Base-by-base conservation (phyloP, 2,888 invertebrate genomes). In the Axea sp. region DNA sequence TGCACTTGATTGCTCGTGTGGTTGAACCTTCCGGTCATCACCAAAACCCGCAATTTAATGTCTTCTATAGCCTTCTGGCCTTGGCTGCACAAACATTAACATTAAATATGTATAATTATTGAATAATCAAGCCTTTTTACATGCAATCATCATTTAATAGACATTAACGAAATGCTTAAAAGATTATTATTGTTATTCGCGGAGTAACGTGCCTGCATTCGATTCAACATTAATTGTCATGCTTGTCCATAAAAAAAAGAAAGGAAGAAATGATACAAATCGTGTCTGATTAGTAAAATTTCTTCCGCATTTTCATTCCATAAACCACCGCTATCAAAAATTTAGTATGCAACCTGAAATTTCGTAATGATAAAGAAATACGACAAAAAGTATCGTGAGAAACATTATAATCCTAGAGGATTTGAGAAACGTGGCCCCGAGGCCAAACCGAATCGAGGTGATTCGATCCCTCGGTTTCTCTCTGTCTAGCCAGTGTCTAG, bases 41-140 rank as follows among this genome's bases (percentile, higher is more conserved):
- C 81, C 51, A 87, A 75, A 28, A 87, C 81, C 28, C 81, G 81
- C 59, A 81, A 77, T 74, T 86, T 87, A 24, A 87, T 87, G 59
- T 86, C 86, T 57, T 86, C 85, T 69, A 86, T 84, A 35, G 84
- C 84, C 62, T 83, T 87, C 53, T 85, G 83, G 43, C 82, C 80
- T 79, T 85, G 86, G 55, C 87, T 87, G 80, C 43, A 78, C 76
- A 75, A 64, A 65, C 64, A 69, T 72, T 31, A 59, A 75, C 65
- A 57, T 69, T 59, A 64, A 41, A 14, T 45, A 45, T 47, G 43
- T 59, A 49, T 72, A 69, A 65, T 73, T 67, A 64, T 49, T 65
- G 43, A 64, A 68, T 62, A 62, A 60, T 47, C 47, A 59, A 60
- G 35, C 35, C 33, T 41, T 37, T 68, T 45, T 28, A 45, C 39